Conservation (phyloP, 1,140 invertebrate genomes). For the Manduca sexta region DNA sequence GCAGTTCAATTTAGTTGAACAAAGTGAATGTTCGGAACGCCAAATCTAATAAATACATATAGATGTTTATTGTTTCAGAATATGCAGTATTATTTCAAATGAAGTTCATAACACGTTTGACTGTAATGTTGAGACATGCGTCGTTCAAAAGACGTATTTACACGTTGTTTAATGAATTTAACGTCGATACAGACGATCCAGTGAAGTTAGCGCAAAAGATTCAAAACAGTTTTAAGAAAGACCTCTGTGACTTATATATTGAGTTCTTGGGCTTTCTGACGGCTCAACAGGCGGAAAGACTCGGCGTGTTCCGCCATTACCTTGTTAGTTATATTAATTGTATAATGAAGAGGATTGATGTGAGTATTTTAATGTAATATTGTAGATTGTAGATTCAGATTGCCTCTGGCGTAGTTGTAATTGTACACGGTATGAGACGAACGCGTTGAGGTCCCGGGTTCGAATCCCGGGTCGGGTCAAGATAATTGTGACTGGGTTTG, state of each 20-base stretch:
- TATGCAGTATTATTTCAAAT: constrained; percentile 28
- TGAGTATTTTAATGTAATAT: constrained; percentile 11
- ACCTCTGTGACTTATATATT: constrained; percentile 33
- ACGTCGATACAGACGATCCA: constrained; percentile 18
- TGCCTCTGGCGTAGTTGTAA: no score
- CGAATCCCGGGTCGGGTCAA: no score
- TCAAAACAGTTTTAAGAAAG: constrained; percentile 19
- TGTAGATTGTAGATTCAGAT: no score
- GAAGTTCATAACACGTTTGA: constrained; percentile 21
- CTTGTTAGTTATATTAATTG: constrained; percentile 33
- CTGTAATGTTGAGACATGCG: constrained; percentile 11
- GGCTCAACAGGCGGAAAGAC: constrained; percentile 41
- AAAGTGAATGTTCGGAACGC: no score
- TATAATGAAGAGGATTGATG: constrained; percentile 39
- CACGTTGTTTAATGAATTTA: constrained; percentile 26
- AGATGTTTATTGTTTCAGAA: constrained; percentile 23
- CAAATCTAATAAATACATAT: no score
- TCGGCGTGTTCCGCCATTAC: constrained; percentile 42
- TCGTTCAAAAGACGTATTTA: constrained; percentile 19
- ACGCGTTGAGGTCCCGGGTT: no score
- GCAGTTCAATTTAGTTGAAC: no score
- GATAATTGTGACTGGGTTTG: no score
- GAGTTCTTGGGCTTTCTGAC: constrained; percentile 50
- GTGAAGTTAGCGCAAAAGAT: constrained; percentile 20
- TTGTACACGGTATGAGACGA: no score